These are phyloP conservation scores for Lampropteryx suffumata DNA, from an alignment of 2,888 invertebrate genomes.

Conservation along the genomic window DNA sequence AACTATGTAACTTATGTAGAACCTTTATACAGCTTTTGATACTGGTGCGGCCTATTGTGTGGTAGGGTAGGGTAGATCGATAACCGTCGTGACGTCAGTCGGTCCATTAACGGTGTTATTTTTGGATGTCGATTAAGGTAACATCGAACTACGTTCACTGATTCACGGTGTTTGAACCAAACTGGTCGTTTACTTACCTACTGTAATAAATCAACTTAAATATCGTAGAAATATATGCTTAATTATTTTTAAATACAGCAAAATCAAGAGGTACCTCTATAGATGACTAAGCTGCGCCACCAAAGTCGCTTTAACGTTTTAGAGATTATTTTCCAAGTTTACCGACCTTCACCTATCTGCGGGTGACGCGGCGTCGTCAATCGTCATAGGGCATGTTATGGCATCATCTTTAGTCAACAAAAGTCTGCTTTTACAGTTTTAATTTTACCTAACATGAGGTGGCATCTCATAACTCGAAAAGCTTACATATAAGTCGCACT, in stretches of 20 bases:
- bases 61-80: slow-evolving; percentile 45
- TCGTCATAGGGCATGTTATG: slow-evolving; percentile 35
- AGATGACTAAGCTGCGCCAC: no score
- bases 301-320: no score
- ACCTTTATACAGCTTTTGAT: no score
- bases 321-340: slow-evolving; percentile 55
- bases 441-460: not conserved
- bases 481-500: no score
- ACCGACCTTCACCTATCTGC: slow-evolving; percentile 61
- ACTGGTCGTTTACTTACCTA: no score
- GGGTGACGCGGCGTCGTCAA: slow-evolving; percentile 52
- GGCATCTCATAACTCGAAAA: no score
- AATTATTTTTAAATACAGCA: no score
- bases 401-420: slow-evolving; percentile 56
- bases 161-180: not conserved
- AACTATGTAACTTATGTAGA: no score
- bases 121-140: slow-evolving; percentile 41
- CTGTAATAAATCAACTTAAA: no score
- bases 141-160: slow-evolving; percentile 3
- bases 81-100: slow-evolving; percentile 49
- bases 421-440: slow-evolving; percentile 42
- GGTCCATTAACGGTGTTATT: slow-evolving; percentile 47
- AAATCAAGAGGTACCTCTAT: no score
- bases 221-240: no score
- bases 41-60: not conserved